Conservation (phyloP, 2,113 vertebrate species). For the Sterrhoptilus dennistouni region DNA sequence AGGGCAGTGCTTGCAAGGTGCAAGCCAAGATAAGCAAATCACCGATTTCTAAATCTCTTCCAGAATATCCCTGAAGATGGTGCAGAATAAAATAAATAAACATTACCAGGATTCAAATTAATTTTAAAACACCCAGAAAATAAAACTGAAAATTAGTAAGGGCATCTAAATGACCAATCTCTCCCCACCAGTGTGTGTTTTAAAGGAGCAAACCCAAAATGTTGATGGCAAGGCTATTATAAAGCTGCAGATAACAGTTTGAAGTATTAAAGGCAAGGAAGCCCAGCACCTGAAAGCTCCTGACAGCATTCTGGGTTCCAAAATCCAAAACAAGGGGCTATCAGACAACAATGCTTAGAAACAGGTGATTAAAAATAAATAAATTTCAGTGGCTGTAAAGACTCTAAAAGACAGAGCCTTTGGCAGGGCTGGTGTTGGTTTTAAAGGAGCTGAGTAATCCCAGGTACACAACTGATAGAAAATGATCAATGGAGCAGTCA, state of each 20-base stretch:
- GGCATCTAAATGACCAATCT: background rate
- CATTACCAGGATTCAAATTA: background rate
- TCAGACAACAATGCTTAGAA: background rate
- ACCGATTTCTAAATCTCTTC: background rate
- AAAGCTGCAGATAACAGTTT: background rate
- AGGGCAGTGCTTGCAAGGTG: background rate
- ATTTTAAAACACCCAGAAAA: background rate
- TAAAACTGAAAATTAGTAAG: background rate
- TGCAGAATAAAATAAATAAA: background rate
- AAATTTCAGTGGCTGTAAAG: background rate
- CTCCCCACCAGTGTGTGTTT: background rate
- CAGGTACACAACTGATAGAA: fast-evolving
- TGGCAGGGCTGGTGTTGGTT: background rate
- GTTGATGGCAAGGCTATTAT: background rate
- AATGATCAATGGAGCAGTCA: fast-evolving
- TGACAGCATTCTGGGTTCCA: background rate
- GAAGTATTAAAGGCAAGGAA: background rate
- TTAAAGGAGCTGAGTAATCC: background rate
- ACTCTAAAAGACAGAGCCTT: background rate
- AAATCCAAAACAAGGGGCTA: background rate
- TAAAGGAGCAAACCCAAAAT: background rate
- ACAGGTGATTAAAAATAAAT: background rate
- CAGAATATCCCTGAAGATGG: background rate
- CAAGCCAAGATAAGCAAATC: background rate
- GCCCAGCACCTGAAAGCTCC: background rate